Evolutionary conservation across 2,113 vertebrate genomes (phyloP), one percentile per base, ranked within the genome.

Genomic region (Eolophus roseicapilla): DNA sequence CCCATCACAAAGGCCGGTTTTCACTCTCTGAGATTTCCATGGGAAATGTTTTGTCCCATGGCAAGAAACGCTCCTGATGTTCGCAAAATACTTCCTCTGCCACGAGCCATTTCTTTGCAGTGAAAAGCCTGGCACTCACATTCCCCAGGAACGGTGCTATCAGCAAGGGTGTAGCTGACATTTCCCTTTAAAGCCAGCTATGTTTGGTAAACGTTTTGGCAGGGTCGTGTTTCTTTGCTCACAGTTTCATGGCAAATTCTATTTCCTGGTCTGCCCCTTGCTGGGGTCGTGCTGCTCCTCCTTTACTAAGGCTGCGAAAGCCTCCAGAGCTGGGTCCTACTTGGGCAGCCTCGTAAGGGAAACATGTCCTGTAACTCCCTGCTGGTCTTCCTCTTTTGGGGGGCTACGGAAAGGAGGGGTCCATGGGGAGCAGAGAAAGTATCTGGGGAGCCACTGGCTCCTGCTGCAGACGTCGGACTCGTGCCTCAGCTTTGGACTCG

Each of bases 251-350:
- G 17, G 57, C 59, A 93, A 60, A 71, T 33, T 18, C 62, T 71
- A 9, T 52, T 68, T 89, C 75, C 33, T 47, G 39, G 8, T 67
- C 50, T 78, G 39, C 13, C 11, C 44, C 19, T 81, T 17, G 2
- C 3, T 0, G 0, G n/a, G 65, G 25, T 8, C 4, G 0, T 35
- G 39, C n/a, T 19, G 9, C 5, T 85, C 37, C 46, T 80, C 41
- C 31, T 76, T 59, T 39, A n/a, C 24, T 10, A 5, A 55, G 46
- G 14, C 11, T 2, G 1, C 15, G 33, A 55, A 91, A 87, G 17
- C 52, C 50, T 44, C 41, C 7, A n/a, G n/a, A 79, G 24, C 20
- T 17, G 41, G 28, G 24, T 64, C 7, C 10, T 49, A 19, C 17
- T 31, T 35, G 31, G 25, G 17, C 60, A 81, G 29, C 35, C 59